phyloP scores from a whole-genome alignment of 1,140 invertebrate species.

The Lepidotrigona ventralis region DNA sequence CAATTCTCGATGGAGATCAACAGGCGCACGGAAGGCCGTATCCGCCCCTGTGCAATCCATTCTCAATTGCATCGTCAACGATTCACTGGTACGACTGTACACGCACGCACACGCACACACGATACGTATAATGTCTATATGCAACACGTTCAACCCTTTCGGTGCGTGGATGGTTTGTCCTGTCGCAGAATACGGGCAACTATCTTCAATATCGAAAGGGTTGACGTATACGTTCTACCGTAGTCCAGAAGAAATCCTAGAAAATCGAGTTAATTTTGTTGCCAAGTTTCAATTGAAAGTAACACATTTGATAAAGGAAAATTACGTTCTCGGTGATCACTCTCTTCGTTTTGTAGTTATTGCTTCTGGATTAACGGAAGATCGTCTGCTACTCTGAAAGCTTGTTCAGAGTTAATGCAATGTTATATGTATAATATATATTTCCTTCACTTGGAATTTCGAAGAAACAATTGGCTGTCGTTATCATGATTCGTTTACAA shows the following conservation, averaged over 20 bases:
- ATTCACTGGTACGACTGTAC: conserved; percentile 39
- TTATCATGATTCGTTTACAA: background rate
- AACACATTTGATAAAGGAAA: background rate
- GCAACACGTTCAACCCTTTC: background rate
- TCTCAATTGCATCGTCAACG: conserved; percentile 31
- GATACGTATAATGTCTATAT: conserved; percentile 8
- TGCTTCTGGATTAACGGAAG: background rate
- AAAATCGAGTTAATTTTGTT: background rate
- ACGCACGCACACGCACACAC: conserved; percentile 1
- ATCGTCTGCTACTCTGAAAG: background rate
- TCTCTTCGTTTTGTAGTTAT: background rate
- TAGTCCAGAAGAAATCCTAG: background rate
- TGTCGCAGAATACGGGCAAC: background rate
- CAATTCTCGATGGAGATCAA: conserved; percentile 56
- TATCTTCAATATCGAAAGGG: background rate
- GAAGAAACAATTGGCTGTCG: conserved; percentile 10
- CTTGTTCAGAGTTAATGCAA: background rate
- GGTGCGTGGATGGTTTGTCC: background rate
- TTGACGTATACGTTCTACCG: background rate
- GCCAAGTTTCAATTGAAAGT: no score
- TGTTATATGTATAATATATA: background rate
- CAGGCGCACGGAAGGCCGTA: conserved; percentile 44
- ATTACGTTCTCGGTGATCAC: background rate
- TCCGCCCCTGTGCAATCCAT: conserved; percentile 14
- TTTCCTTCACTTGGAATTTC: background rate